Evolutionary conservation across 2,888 invertebrate genomes (phyloP).

Genomic region (Pteria penguin): DNA sequence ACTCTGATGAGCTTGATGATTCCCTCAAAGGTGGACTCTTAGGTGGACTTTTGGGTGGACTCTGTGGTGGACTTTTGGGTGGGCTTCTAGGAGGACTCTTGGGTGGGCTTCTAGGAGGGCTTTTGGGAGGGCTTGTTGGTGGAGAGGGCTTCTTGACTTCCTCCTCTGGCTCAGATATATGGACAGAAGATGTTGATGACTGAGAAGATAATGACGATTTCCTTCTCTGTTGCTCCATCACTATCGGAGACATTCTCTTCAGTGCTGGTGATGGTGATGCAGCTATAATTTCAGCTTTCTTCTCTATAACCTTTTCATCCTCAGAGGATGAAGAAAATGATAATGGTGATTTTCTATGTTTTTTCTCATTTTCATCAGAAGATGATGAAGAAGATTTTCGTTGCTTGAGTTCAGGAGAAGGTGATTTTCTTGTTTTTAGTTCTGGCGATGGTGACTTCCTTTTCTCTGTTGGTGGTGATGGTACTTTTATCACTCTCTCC

Average conservation of each 20-base stretch:
- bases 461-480: constrained; percentile 9
- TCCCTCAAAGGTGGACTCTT: background rate
- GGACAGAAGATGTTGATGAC: constrained; percentile 22
- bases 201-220: background rate
- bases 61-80: background rate
- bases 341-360: background rate
- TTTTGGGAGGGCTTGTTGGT: background rate
- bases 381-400: background rate
- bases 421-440: background rate
- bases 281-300: no score
- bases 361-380: background rate
- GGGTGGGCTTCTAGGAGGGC: constrained; percentile 3
- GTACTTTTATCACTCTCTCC: background rate
- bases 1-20: constrained; percentile 17
- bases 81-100: background rate
- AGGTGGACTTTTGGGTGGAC: background rate
- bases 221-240: background rate
- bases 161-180: constrained; percentile 22
- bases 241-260: constrained; percentile 4
- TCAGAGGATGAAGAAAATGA: background rate
- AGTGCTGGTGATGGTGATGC: constrained; percentile 19
- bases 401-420: constrained; percentile 5
- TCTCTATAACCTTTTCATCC: background rate
- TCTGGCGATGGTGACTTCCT: constrained; percentile 22
- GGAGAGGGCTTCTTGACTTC: background rate